Percentiles rank a stretch among this genome's conserved stretches.
phyloP scores from a whole-genome alignment of 2,113 vertebrate genomes.

The Paramormyrops kingsleyae region DNA sequence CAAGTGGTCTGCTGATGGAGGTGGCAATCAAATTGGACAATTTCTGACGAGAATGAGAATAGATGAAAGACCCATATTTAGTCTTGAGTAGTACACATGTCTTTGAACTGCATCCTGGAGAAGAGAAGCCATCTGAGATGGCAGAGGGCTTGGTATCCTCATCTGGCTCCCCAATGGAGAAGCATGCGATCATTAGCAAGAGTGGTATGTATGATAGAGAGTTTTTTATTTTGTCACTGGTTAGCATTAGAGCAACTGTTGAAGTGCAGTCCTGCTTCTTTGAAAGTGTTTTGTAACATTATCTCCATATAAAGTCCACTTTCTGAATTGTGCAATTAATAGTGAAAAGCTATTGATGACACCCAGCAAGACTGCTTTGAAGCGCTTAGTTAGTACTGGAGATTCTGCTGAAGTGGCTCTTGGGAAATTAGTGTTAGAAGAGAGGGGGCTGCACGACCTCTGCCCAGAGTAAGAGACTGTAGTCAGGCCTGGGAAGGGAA shows the following conservation, averaged over 20 bases:
- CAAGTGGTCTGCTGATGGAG: not conserved
- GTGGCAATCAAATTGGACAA: not conserved
- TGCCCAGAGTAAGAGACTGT: not conserved
- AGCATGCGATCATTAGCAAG: not conserved
- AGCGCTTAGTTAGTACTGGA: not conserved
- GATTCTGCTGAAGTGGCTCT: not conserved
- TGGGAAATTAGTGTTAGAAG: not conserved
- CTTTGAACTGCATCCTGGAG: constrained; percentile 5
- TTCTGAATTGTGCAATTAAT: not conserved
- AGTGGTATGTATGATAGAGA: not conserved
- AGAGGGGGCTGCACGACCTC: not conserved
- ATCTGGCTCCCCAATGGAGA: not conserved
- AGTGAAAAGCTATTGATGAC: not conserved
- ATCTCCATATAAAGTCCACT: not conserved
- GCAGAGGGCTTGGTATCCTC: not conserved
- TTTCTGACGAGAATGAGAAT: not conserved
- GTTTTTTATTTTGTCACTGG: not conserved
- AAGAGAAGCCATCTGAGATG: not conserved
- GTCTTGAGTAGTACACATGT: not conserved
- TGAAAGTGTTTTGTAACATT: not conserved
- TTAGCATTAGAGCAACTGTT: not conserved
- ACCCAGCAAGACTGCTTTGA: not conserved
- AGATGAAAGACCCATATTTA: constrained; percentile 3
- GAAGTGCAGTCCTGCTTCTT: not conserved
- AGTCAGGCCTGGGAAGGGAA: constrained; percentile 12